These are phyloP conservation scores for Ceraclea dissimilis DNA, from an alignment of 2,888 invertebrate genomes.

Conservation along the genomic window DNA sequence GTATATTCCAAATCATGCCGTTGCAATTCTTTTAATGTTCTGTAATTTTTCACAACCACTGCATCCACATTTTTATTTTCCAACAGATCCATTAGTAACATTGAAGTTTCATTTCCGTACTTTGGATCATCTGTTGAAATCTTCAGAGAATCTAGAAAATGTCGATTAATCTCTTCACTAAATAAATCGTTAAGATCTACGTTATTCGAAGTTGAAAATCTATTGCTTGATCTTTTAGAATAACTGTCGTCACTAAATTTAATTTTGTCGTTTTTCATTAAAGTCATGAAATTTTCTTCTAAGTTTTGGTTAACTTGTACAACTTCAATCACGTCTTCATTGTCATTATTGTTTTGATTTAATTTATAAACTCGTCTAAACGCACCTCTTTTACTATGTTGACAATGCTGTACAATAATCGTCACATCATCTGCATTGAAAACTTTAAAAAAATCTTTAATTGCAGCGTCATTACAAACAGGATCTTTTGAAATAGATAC, in stretches of 20 bases:
- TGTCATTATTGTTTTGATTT: not conserved
- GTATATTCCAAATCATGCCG: not conserved
- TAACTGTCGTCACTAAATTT: too few relatives aligned
- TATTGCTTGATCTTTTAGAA: too few relatives aligned
- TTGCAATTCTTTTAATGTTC: not conserved
- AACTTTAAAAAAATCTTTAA: not conserved
- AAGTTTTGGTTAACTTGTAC: not conserved
- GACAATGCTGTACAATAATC: not conserved
- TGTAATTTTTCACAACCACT: not conserved
- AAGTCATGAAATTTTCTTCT: not conserved
- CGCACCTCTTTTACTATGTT: not conserved
- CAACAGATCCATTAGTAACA: not conserved
- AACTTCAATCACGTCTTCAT: not conserved
- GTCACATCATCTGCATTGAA: not conserved
- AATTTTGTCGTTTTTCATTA: not conserved
- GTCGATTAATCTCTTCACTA: too few relatives aligned
- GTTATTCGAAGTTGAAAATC: too few relatives aligned
- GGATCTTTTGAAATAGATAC: not conserved
- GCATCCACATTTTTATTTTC: not conserved
- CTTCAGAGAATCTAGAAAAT: too few relatives aligned
- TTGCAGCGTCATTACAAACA: not conserved
- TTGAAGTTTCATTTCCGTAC: not conserved
- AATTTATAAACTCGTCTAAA: not conserved
- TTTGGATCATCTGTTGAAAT: not conserved
- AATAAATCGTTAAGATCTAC: too few relatives aligned